Evolutionary conservation across 2,113 vertebrate species (phyloP), one percentile per base, ranked within the genome.

Genomic region (Saccopteryx bilineata): DNA sequence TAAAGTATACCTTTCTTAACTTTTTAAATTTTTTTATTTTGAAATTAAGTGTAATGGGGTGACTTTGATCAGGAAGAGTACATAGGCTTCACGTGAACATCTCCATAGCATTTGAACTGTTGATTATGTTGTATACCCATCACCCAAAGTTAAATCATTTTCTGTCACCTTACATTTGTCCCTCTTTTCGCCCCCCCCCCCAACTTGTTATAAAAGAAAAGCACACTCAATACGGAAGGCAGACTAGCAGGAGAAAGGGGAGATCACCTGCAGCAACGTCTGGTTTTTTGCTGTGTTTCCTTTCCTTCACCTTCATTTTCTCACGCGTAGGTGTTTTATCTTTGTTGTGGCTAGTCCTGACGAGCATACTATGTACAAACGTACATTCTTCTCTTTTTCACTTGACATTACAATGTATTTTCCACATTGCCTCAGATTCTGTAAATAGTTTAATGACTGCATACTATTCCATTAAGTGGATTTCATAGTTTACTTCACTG

Each of bases 391-490:
- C 31, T 91, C 68, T 66, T 76, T 93, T 81, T 93, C 52, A 92
- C 78, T 82, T 96, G 79, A 63, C n/a, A 46, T 78, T 61, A 31
- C 69, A 85, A 91, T 82, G 39, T 33, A 50, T 95, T 94, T 93
- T 75, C 13, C 60, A 72, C 15, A 3, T 95, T 86, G 33, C 48
- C 50, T 95, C 75, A 83, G 71, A 80, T 83, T 94, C 54, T 87
- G 24, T 52, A 69, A 95, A 87, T 21, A 92, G 75, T 84, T 74
- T 89, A 76, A 89, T 96, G 68, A 96, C 79, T 86, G 10, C 65
- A 54, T 81, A 87, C 71, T 96, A 95, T n/a, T 80, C 90, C 68
- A 68, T 85, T 83, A 90, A 90, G 46, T 94, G 48, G 66, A 78
- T 79, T 90, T 90, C 60, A 84, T 83, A 79, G 48, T 87, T 96